Evolutionary conservation across 2,888 invertebrate genomes (phyloP).

Genomic region (Nowickia ferox): DNA sequence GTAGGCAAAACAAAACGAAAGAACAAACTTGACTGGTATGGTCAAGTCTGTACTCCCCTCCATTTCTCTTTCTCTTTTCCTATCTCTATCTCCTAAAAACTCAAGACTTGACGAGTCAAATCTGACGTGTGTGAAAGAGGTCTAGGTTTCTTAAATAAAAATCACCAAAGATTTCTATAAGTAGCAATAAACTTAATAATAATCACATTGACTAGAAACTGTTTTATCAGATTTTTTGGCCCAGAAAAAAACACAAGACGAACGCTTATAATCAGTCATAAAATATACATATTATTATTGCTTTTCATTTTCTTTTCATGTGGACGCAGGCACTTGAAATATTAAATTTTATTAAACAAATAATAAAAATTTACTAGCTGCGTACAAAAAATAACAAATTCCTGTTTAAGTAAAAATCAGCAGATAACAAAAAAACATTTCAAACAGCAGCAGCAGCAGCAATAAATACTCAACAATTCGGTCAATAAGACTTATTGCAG

Average conservation of each 20-base stretch:
- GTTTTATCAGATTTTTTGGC: neutral
- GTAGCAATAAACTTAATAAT: too few relatives aligned
- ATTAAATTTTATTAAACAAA: slow-evolving; percentile 47
- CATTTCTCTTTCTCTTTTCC: too few relatives aligned
- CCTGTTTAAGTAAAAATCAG: slow-evolving; percentile 18
- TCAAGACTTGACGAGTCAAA: too few relatives aligned
- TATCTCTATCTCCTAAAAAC: too few relatives aligned
- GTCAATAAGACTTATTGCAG: slow-evolving; percentile 66
- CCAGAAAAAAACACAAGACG: neutral
- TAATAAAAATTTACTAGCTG: slow-evolving; percentile 2
- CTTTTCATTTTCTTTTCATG: neutral
- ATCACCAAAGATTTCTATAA: too few relatives aligned
- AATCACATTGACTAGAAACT: slow-evolving; percentile 13
- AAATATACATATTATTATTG: slow-evolving; percentile 20
- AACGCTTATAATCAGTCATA: slow-evolving; percentile 9
- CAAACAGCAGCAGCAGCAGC: slow-evolving; percentile 1
- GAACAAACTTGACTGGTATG: too few relatives aligned
- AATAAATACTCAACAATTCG: slow-evolving; percentile 58
- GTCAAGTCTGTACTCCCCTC: too few relatives aligned
- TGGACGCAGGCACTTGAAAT: neutral
- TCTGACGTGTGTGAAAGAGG: too few relatives aligned
- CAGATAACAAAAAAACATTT: neutral
- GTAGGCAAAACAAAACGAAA: too few relatives aligned
- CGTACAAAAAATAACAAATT: slow-evolving; percentile 23
- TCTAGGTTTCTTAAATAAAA: too few relatives aligned